These are phyloP conservation scores for Phlogophora meticulosa DNA, from an alignment of 2,888 invertebrate genomes.

Conservation along the genomic window DNA sequence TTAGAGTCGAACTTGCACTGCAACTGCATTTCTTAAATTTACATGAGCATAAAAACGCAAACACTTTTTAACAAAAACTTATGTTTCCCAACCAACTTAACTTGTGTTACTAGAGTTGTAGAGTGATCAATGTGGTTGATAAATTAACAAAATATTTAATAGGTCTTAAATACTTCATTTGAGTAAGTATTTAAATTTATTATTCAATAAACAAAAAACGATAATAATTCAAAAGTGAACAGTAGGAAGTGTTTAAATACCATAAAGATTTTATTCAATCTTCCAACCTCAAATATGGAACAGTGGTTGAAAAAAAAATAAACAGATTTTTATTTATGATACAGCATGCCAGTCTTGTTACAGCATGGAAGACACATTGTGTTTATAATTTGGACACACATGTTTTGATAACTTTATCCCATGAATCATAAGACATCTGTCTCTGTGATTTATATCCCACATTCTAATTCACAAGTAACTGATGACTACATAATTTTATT, in stretches of 20 bases:
- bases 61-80: not conserved
- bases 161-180: not conserved
- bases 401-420: conserved; percentile 71
- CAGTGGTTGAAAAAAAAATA: conserved; percentile 70
- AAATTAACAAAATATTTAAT: conserved; percentile 2
- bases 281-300: conserved; percentile 30
- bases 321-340: conserved; percentile 77
- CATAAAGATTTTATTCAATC: conserved; percentile 38
- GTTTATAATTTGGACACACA: conserved; percentile 77
- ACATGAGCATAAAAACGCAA: not conserved
- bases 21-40: conserved; percentile 38
- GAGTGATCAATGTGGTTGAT: not conserved
- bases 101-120: conserved; percentile 2
- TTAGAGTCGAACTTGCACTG: conserved; percentile 10
- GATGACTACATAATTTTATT: conserved; percentile 47
- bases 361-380: conserved; percentile 70
- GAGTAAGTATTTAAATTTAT: conserved; percentile 17
- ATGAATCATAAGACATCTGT: conserved; percentile 81
- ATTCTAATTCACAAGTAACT: conserved; percentile 51
- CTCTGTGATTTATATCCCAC: conserved; percentile 62
- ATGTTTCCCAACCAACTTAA: not conserved
- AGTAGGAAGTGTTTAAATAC: not conserved
- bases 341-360: conserved; percentile 62
- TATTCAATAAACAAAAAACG: not conserved
- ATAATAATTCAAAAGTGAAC: not conserved